Evolutionary conservation across 2,888 invertebrate species (phyloP), one percentile per base, ranked within the genome.

Genomic region (Suillia variegata): DNA sequence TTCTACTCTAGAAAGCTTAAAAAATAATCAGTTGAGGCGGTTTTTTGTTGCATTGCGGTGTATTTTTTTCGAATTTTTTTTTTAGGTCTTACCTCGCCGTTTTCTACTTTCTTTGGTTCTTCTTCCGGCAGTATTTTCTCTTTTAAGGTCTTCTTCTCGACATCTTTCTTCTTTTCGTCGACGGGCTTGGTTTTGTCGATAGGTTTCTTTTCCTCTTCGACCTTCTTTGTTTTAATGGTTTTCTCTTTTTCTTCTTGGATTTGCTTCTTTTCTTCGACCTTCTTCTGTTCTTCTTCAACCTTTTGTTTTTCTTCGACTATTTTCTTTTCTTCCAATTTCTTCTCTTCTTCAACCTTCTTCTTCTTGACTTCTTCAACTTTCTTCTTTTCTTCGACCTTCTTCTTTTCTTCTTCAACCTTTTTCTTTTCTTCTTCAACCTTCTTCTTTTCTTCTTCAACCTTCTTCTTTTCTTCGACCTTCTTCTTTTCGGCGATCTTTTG

Each of bases 281-380:
- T 85, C 69, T 85, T 86, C 53, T 59, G 62, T 20, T 63, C 61
- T 10, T 62, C 55, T 17, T 56, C 56, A 13, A 51, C 18, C 20
- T 85, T 84, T 80, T 85, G 84, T 76, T 83, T 84, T 58, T 84
- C 75, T 20, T 83, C 81, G 20, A 31, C 18, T 61, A 67, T 70
- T 70, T 84, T 84, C 71, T 84, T 79, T 65, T 79, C 80, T 66
- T 78, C 84, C 13, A 63, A 59, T 18, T 81, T 75, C 59, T 83
- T 83, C 60, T 83, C 82, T 74, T 63, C 64, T 51, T 58, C 62
- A 26, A 63, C 67, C 13, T 84, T 83, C 63, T 70, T 67, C 51
- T 70, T 68, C 45, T 70, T 67, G 56, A 61, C 51, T 61, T 73
- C 13, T 24, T 50, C 3, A n/a, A 26, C 26, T 20, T 24, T 33